Percentiles rank a stretch among this genome's conserved stretches.
Conservation (phyloP, 2,797 vertebrate genomes). For the Staurois parvus region DNA sequence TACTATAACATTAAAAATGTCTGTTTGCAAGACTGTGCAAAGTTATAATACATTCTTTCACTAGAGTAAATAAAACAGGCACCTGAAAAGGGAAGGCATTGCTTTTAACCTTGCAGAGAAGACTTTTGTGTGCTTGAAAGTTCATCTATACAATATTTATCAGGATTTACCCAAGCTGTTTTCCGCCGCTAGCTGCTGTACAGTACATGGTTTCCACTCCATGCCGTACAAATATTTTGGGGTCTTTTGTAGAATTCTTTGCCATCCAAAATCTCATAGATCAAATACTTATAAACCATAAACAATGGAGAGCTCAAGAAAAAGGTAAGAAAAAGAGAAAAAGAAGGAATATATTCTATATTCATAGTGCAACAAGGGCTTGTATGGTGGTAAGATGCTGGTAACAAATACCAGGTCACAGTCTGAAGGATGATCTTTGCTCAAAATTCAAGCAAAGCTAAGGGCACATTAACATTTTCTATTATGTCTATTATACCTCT, state of each 20-base stretch:
- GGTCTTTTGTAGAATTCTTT: not conserved
- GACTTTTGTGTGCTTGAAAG: constrained; percentile 47
- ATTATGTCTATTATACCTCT: not conserved
- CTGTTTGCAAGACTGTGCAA: not conserved
- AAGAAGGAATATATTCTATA: not conserved
- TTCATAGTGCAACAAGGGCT: not conserved
- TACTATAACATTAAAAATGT: not conserved
- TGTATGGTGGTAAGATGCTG: not conserved
- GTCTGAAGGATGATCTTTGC: not conserved
- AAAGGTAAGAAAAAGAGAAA: not conserved
- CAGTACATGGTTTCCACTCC: constrained; percentile 1
- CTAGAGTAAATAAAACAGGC: constrained; percentile 9
- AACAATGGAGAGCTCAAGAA: not conserved
- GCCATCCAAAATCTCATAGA: not conserved
- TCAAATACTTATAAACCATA: not conserved
- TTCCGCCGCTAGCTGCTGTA: constrained; percentile 29
- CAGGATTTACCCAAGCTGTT: constrained; percentile 28
- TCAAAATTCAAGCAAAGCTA: not conserved
- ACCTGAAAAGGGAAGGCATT: constrained; percentile 26
- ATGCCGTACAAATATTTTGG: not conserved
- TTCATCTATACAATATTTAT: constrained; percentile 55
- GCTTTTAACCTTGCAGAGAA: constrained; percentile 38
- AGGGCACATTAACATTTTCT: constrained; percentile 1
- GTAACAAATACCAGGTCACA: not conserved
- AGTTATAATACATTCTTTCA: not conserved